Evolutionary conservation across 2,888 invertebrate genomes (phyloP).

Genomic region (Rhagonycha lutea): DNA sequence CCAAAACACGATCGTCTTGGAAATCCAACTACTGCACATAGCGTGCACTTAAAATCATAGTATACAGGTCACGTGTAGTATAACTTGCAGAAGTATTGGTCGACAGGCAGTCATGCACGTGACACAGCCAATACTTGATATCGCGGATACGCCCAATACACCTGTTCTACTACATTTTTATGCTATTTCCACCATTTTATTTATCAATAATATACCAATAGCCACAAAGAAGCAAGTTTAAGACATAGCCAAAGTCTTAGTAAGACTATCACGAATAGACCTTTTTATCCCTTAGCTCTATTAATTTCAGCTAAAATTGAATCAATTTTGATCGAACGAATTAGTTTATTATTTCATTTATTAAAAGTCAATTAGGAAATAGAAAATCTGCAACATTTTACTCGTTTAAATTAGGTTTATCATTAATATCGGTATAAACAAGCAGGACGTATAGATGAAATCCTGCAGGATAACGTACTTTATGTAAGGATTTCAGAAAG

Average conservation of each 20-base stretch:
- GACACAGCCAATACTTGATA: constrained; percentile 38
- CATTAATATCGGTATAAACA: not conserved
- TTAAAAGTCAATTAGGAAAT: not conserved
- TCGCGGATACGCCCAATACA: constrained; percentile 35
- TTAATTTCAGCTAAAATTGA: not conserved
- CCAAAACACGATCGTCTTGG: constrained; percentile 33
- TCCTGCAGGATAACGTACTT: not conserved
- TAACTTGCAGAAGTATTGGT: constrained; percentile 36
- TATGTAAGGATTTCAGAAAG: too few species aligned
- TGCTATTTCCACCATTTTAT: constrained; percentile 39
- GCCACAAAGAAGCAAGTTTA: not conserved
- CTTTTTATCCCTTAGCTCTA: not conserved
- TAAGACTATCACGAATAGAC: not conserved
- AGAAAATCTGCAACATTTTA: not conserved
- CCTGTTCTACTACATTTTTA: constrained; percentile 36
- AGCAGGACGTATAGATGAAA: not conserved
- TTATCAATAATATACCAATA: constrained; percentile 8
- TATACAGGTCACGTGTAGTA: constrained; percentile 30
- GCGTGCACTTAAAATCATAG: constrained; percentile 34
- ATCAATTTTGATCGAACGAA: not conserved
- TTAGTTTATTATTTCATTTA: not conserved
- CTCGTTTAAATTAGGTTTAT: not conserved
- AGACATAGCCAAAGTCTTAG: not conserved
- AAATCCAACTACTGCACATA: constrained; percentile 34
- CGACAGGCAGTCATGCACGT: constrained; percentile 43